Conservation (phyloP, 2,888 invertebrate species). For the Clivina fossor region DNA sequence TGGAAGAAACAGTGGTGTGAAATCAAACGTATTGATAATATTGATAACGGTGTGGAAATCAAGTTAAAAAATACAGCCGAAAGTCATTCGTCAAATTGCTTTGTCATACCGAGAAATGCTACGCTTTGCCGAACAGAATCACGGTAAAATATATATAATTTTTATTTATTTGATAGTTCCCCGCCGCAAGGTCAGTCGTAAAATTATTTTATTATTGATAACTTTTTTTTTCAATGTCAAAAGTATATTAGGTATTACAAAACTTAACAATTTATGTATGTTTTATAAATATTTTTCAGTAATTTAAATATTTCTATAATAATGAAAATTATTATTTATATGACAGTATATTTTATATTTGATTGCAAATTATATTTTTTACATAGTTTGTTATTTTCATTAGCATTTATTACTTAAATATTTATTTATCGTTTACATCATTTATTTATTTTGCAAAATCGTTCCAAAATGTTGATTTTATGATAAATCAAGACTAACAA, state of each 20-base stretch:
- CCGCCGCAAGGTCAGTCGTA: neutral
- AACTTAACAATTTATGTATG: neutral
- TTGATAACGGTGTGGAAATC: conserved; percentile 58
- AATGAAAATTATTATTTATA: neutral
- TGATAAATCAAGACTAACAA: no score
- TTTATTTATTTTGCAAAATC: no score
- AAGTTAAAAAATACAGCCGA: conserved; percentile 58
- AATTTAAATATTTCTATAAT: neutral
- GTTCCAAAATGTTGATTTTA: no score
- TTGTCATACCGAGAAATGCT: conserved; percentile 62
- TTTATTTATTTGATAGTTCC: neutral
- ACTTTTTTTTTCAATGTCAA: neutral
- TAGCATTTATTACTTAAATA: neutral
- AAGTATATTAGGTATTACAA: neutral
- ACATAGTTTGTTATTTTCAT: neutral
- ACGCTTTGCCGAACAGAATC: conserved; percentile 67
- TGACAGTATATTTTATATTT: neutral
- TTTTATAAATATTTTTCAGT: neutral
- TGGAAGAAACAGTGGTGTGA: conserved; percentile 70
- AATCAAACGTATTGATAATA: conserved; percentile 59
- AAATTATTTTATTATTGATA: neutral
- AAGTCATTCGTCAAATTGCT: conserved; percentile 50
- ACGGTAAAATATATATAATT: conserved; percentile 46
- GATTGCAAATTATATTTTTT: neutral
- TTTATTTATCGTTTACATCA: no score